phyloP scores from a whole-genome alignment of 2,888 invertebrate genomes.

The Leptarthrus brevirostris region DNA sequence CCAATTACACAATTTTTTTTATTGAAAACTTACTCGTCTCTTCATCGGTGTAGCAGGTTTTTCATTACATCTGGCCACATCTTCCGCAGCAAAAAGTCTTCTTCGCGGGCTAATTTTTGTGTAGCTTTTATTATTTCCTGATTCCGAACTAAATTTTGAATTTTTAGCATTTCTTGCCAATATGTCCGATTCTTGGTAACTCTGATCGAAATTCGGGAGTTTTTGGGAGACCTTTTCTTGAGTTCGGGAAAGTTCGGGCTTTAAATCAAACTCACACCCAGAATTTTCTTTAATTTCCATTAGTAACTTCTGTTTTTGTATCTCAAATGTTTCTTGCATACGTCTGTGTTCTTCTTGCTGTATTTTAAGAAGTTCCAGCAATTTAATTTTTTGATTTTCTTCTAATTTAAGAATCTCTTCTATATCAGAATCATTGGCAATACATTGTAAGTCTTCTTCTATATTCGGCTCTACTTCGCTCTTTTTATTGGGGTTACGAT shows the following conservation, averaged over 20 bases:
- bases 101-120: constrained; percentile 5
- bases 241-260: background rate
- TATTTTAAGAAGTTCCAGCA: constrained; percentile 72
- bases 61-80: background rate
- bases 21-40: constrained; percentile 51
- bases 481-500: background rate
- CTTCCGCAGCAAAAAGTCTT: background rate
- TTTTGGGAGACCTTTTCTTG: background rate
- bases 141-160: background rate
- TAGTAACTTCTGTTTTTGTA: constrained; percentile 73
- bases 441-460: background rate
- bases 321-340: constrained; percentile 74
- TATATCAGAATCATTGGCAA: background rate
- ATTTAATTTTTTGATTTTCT: constrained; percentile 74
- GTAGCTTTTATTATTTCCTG: background rate
- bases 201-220: background rate
- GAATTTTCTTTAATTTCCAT: constrained; percentile 59
- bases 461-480: background rate
- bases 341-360: constrained; percentile 74
- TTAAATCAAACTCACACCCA: background rate
- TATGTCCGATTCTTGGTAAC: background rate
- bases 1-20: background rate
- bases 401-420: constrained; percentile 66
- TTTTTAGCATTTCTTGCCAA: background rate
- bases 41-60: constrained; percentile 10